Evolutionary conservation across 53 echinoderm and acorn worm species (phyloP).

Genomic region (Temnopleurus reevesii): DNA sequence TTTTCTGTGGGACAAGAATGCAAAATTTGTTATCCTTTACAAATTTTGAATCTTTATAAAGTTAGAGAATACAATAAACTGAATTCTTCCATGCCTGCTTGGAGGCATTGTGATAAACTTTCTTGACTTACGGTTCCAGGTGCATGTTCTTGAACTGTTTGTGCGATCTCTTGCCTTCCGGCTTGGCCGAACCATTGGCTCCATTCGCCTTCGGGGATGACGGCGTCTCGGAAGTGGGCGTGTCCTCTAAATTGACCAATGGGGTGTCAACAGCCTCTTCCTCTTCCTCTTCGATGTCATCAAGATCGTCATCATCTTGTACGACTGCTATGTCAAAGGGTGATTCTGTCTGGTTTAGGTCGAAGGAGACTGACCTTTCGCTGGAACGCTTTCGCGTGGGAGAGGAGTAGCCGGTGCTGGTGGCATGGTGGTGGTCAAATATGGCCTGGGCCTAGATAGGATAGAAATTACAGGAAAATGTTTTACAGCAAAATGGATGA

Average conservation of each 20-base stretch:
- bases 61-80: no score
- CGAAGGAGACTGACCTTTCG: constrained; percentile 66
- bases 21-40: no score
- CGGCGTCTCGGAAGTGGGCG: neutral
- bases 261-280: constrained; percentile 26
- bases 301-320: constrained; percentile 57
- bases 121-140: constrained; percentile 81
- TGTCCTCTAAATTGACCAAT: constrained; percentile 17
- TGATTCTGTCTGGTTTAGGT: constrained; percentile 41
- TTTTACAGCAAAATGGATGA: no score
- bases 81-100: no score
- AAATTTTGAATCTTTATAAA: no score
- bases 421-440: constrained; percentile 73
- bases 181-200: constrained; percentile 30
- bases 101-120: no score
- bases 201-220: constrained; percentile 34
- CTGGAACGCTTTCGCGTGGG: constrained; percentile 36
- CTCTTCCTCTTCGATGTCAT: constrained; percentile 24
- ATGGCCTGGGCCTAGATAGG: constrained; percentile 88
- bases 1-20: no score
- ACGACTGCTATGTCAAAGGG: constrained; percentile 73
- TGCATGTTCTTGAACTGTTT: constrained; percentile 65
- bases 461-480: no score
- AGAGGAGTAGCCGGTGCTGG: neutral
- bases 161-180: neutral